phyloP scores from a whole-genome alignment of 2,888 invertebrate species.

The Caenorhabditis parvicauda region DNA sequence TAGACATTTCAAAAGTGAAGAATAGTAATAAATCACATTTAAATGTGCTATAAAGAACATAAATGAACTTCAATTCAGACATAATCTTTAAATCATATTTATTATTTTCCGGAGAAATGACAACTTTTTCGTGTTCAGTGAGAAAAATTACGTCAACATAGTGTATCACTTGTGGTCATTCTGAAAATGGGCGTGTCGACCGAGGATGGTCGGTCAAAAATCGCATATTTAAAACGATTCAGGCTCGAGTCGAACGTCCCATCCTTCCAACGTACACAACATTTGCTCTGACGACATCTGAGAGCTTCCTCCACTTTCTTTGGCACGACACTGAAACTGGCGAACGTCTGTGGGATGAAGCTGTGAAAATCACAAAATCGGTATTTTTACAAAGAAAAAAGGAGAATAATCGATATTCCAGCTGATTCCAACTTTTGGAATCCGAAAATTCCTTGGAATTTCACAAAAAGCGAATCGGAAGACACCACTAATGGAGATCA shows the following conservation, averaged over 20 bases:
- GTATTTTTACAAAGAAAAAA: neutral
- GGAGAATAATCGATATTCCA: slow-evolving; percentile 5
- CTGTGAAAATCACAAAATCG: slow-evolving; percentile 27
- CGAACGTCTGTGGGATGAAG: slow-evolving; percentile 23
- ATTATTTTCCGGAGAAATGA: too few relatives aligned
- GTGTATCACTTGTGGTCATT: too few relatives aligned
- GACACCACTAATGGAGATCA: slow-evolving; percentile 17
- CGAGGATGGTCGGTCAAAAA: too few relatives aligned
- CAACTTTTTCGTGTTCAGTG: too few relatives aligned
- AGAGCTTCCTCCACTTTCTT: slow-evolving; percentile 43
- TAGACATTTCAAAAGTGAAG: too few relatives aligned
- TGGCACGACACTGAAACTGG: slow-evolving; percentile 42
- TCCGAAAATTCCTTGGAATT: slow-evolving; percentile 55
- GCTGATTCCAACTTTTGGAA: slow-evolving; percentile 51
- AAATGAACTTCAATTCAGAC: too few relatives aligned
- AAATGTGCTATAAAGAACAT: too few relatives aligned
- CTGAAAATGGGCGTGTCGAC: too few relatives aligned
- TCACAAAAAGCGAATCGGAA: slow-evolving; percentile 39
- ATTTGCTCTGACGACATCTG: slow-evolving; percentile 38
- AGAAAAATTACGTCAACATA: too few relatives aligned
- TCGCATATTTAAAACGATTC: too few relatives aligned
- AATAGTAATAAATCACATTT: too few relatives aligned
- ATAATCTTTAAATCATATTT: too few relatives aligned
- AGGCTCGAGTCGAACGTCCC: slow-evolving; percentile 36
- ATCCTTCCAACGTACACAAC: slow-evolving; percentile 42